Evolutionary conservation across 1,140 invertebrate genomes (phyloP), one percentile per base, ranked within the genome.

Genomic region (Hycleus cichorii): DNA sequence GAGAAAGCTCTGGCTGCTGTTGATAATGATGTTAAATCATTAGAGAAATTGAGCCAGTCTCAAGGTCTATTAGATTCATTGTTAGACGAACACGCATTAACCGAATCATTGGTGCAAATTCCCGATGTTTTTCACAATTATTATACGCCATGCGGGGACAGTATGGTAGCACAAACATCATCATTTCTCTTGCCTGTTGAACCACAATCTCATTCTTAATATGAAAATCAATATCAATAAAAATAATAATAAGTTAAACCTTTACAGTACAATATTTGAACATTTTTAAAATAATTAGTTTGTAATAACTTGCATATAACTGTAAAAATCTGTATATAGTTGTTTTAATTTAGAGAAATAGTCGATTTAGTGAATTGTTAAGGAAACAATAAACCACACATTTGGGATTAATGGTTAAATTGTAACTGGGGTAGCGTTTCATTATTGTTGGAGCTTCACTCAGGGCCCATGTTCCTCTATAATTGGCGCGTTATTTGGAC

Each of bases 1-100:
- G 89, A 91, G 72, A 81, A 89, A 47, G 90, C 89, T 6, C 72
- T 93, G 44, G 89, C 91, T 64, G 88, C 86, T 11, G 90, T 91
- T 44, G 81, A 90, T 68, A 86, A 87, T 69, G 85, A 87, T 65
- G 83, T 88, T n/a, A 81, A 85, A 68, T 86, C 83, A 58, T 73
- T 89, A 63, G 84, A 87, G 69, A 85, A 86, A 74, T 79, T 87
- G 70, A 84, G 84, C 45, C 81, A 82, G 59, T 78, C 81, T 6
- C 83, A 85, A 63, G 78, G 80, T 54, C 67, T 81, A 38, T 66
- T 81, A 57, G 78, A 82, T 57, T 71, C 71, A 7, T 63, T 73
- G 12, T 48, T 71, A 54, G 71, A 73, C 44, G 72, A 74, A 47
- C 66, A 72, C 50, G 64, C 62, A 25, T 57, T 74, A 44, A 64